phyloP scores from a whole-genome alignment of 2,888 invertebrate genomes.

The Cerastis leucographa region DNA sequence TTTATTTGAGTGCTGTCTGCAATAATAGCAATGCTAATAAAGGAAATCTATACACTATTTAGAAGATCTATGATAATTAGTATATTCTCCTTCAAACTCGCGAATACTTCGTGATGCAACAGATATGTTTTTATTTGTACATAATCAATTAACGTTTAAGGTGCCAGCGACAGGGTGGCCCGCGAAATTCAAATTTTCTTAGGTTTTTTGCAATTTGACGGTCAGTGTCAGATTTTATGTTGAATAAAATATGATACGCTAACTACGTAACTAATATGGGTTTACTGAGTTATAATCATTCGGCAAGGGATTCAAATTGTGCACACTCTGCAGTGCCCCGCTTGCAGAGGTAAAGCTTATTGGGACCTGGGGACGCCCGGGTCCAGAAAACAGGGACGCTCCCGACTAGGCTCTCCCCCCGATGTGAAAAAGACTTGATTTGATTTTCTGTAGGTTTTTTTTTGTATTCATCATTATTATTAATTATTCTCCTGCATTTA shows the following conservation, averaged over 20 bases:
- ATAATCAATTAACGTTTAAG: slow-evolving; percentile 3
- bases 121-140: background rate
- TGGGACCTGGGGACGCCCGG: background rate
- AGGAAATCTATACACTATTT: background rate
- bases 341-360: background rate
- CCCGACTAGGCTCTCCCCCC: background rate
- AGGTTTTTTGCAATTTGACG: too few species aligned
- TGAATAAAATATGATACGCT: too few species aligned
- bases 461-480: too few species aligned
- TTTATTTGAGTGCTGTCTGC: background rate
- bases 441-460: too few species aligned
- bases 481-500: too few species aligned
- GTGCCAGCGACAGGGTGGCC: too few species aligned
- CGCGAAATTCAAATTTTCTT: too few species aligned
- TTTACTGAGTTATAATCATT: too few species aligned
- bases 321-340: background rate
- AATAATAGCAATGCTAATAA: background rate
- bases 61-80: background rate
- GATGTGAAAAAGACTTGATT: too few species aligned
- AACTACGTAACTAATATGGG: too few species aligned
- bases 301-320: background rate
- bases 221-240: too few species aligned
- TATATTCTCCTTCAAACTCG: background rate
- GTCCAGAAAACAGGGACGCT: background rate
- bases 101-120: background rate